Percentiles rank a stretch among this genome's conserved stretches.
Evolutionary conservation across 2,888 invertebrate species (phyloP).

Genomic region (Leucania comma): DNA sequence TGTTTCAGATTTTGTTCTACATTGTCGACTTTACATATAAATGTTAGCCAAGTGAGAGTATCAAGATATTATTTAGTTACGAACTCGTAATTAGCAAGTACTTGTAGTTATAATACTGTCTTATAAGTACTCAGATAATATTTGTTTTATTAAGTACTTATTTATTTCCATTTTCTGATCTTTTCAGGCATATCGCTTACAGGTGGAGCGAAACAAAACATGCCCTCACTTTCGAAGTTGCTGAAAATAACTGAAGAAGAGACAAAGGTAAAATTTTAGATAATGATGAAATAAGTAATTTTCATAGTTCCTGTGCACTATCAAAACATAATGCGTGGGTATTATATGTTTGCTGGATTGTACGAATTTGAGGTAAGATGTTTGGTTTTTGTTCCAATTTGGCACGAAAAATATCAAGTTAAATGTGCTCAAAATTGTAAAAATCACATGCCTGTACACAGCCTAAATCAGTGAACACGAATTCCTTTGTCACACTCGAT

Average conservation of each 20-base stretch:
- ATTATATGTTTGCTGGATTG: not conserved
- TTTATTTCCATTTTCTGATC: not conserved
- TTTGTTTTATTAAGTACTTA: not conserved
- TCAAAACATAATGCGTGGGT: too few relatives aligned
- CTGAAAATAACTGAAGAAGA: slow-evolving; percentile 91
- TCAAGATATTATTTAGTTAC: not conserved
- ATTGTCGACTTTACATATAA: not conserved
- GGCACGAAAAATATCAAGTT: slow-evolving; percentile 7
- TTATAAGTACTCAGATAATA: too few relatives aligned
- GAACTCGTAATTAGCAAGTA: too few relatives aligned
- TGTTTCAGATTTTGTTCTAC: not conserved
- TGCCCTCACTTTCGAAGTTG: slow-evolving; percentile 91
- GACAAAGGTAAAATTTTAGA: slow-evolving; percentile 79
- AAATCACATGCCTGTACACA: slow-evolving; percentile 12
- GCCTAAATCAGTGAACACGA: not conserved
- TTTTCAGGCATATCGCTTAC: slow-evolving; percentile 78
- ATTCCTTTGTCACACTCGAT: not conserved
- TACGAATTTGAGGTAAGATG: not conserved
- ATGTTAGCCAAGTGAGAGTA: not conserved
- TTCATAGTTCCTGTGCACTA: not conserved
- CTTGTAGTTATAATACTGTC: too few relatives aligned
- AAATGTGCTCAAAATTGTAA: not conserved
- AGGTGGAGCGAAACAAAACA: slow-evolving; percentile 88
- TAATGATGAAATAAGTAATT: not conserved
- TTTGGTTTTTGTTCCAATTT: not conserved